These are phyloP conservation scores for Balanococcus diminutus DNA, from an alignment of 2,888 invertebrate species.

Conservation along the genomic window DNA sequence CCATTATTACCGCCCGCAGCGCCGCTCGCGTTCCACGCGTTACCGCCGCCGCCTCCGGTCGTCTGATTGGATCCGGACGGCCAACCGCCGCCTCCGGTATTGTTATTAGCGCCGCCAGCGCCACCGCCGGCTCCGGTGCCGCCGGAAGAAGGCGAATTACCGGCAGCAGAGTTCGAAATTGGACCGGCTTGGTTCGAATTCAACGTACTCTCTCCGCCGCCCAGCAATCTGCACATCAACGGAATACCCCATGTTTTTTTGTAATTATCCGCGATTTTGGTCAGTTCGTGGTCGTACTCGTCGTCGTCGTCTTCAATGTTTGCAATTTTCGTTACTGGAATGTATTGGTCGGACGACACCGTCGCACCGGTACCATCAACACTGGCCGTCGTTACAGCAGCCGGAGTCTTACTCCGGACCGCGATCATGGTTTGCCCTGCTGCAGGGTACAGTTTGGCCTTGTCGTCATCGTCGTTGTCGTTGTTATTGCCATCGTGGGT, in stretches of 20 bases:
- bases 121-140: constrained; percentile 58
- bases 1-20: constrained; percentile 31
- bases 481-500: not conserved
- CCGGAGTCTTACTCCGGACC: constrained; percentile 57
- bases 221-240: constrained; percentile 70
- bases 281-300: not conserved
- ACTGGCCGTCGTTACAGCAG: constrained; percentile 39
- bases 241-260: constrained; percentile 67
- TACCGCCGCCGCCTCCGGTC: constrained; percentile 17
- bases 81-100: constrained; percentile 59
- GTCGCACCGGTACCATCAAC: not conserved
- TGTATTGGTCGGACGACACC: constrained; percentile 56
- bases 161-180: constrained; percentile 54
- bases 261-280: constrained; percentile 55
- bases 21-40: constrained; percentile 42
- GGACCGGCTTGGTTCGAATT: constrained; percentile 64
- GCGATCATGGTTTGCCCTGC: not conserved
- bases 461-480: not conserved
- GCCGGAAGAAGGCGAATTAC: constrained; percentile 38
- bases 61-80: constrained; percentile 56
- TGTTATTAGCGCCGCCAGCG: constrained; percentile 60
- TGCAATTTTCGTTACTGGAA: constrained; percentile 57
- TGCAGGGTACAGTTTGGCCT: not conserved
- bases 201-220: constrained; percentile 82
- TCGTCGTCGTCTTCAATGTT: not conserved